phyloP scores from a whole-genome alignment of 2,113 vertebrate species.

The Gadus macrocephalus region DNA sequence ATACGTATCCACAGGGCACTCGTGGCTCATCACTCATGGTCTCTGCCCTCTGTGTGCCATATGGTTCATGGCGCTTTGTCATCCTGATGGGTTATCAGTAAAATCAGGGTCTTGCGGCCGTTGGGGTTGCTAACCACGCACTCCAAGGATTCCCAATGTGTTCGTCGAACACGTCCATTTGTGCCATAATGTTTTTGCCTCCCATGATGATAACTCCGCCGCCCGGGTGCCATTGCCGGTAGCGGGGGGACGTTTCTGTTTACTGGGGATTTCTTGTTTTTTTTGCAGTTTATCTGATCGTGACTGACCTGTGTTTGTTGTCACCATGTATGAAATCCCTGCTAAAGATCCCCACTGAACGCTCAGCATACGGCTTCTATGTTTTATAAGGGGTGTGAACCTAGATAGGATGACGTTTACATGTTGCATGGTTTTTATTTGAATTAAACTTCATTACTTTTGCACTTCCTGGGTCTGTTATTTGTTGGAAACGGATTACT shows the following conservation, averaged over 20 bases:
- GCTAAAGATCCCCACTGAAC: constrained; percentile 44
- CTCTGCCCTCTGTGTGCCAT: constrained; percentile 48
- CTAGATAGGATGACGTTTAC: constrained; percentile 56
- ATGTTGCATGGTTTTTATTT: constrained; percentile 68
- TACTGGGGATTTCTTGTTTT: constrained; percentile 10
- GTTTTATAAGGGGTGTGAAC: constrained; percentile 55
- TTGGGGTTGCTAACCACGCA: background rate
- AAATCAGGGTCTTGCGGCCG: background rate
- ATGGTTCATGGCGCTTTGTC: constrained; percentile 50
- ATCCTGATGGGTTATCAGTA: constrained; percentile 46
- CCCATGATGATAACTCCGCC: background rate
- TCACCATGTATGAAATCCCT: constrained; percentile 10
- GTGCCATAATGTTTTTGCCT: background rate
- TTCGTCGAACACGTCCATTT: background rate
- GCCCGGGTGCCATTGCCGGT: background rate
- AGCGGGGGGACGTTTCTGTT: background rate
- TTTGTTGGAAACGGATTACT: background rate
- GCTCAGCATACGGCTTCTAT: constrained; percentile 47
- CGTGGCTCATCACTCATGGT: no score
- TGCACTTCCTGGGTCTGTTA: constrained; percentile 40
- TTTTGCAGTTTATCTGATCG: constrained; percentile 28
- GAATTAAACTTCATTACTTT: constrained; percentile 68
- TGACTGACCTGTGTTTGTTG: constrained; percentile 31
- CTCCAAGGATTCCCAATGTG: background rate
- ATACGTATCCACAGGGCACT: no score